Evolutionary conservation across 1,140 invertebrate genomes (phyloP).

Genomic region (Ips nitidus): DNA sequence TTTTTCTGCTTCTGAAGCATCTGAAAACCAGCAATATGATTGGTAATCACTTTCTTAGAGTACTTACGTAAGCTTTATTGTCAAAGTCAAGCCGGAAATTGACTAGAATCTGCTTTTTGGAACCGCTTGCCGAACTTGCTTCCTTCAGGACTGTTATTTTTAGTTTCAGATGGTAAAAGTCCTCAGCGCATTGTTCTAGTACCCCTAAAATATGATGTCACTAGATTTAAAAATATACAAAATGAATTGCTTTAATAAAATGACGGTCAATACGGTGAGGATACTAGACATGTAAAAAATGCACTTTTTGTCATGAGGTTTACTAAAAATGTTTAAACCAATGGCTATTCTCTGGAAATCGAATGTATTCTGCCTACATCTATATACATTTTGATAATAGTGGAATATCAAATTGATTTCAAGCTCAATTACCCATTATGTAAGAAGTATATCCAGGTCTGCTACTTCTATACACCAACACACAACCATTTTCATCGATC

Average conservation of each 20-base stretch:
- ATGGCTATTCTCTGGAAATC: too few relatives aligned
- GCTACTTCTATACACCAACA: slow-evolving; percentile 77
- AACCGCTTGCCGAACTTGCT: slow-evolving; percentile 56
- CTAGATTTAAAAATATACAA: too few relatives aligned
- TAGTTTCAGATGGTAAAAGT: slow-evolving; percentile 74
- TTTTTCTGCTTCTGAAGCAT: slow-evolving; percentile 40
- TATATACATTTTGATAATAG: too few relatives aligned
- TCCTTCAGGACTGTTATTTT: slow-evolving; percentile 71
- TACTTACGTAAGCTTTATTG: slow-evolving; percentile 72
- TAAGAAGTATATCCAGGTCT: slow-evolving; percentile 80
- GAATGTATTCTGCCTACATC: too few relatives aligned
- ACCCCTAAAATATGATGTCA: slow-evolving; percentile 37
- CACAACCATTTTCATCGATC: slow-evolving; percentile 74
- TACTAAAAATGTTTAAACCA: too few relatives aligned
- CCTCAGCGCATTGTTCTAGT: slow-evolving; percentile 71
- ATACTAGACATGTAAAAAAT: too few relatives aligned
- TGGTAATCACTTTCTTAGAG: too few relatives aligned
- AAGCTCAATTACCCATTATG: slow-evolving; percentile 65
- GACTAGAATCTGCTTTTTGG: slow-evolving; percentile 63
- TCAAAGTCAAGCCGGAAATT: slow-evolving; percentile 78
- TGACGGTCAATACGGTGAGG: too few relatives aligned
- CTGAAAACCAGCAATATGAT: slow-evolving; percentile 24
- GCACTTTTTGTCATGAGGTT: too few relatives aligned
- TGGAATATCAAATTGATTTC: too few relatives aligned
- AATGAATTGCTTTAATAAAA: too few relatives aligned